Evolutionary conservation across 1,140 invertebrate genomes (phyloP).

Genomic region (Spodoptera litura): DNA sequence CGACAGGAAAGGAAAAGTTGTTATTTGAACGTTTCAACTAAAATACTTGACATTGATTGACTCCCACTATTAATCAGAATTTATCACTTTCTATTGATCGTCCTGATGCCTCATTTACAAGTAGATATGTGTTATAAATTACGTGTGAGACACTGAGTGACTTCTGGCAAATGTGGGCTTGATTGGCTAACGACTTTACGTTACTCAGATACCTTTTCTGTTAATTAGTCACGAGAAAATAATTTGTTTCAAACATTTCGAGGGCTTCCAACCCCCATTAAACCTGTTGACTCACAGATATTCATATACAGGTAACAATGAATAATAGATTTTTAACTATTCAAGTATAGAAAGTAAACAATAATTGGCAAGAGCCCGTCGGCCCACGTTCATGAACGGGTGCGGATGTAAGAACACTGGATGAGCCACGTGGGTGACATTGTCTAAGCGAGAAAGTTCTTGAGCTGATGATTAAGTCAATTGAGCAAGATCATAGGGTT

Average conservation of each 20-base stretch:
- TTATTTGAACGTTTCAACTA: conserved; percentile 14
- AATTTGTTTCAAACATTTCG: neutral
- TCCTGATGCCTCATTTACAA: conserved; percentile 26
- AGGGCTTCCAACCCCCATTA: conserved; percentile 10
- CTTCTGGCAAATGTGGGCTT: conserved; percentile 21
- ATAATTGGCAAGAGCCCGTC: conserved; percentile 72
- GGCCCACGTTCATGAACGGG: conserved; percentile 66
- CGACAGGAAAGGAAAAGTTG: conserved; percentile 30
- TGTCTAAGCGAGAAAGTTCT: conserved; percentile 53
- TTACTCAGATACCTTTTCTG: neutral
- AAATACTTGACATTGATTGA: conserved; percentile 32
- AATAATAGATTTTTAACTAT: conserved; percentile 30
- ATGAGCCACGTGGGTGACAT: conserved; percentile 67
- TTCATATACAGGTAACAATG: conserved; percentile 5
- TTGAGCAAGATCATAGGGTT: conserved; percentile 41
- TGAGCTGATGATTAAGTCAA: conserved; percentile 49
- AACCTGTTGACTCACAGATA: neutral
- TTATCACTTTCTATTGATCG: conserved; percentile 37
- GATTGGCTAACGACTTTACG: neutral
- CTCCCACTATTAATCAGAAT: conserved; percentile 33
- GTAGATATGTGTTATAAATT: neutral
- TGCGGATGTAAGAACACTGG: conserved; percentile 68
- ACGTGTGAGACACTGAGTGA: conserved; percentile 20
- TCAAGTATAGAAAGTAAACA: conserved; percentile 43
- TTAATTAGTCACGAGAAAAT: conserved; percentile 20